phyloP scores from a whole-genome alignment of 2,797 vertebrate genomes.

The Sebastes melanostomus region DNA sequence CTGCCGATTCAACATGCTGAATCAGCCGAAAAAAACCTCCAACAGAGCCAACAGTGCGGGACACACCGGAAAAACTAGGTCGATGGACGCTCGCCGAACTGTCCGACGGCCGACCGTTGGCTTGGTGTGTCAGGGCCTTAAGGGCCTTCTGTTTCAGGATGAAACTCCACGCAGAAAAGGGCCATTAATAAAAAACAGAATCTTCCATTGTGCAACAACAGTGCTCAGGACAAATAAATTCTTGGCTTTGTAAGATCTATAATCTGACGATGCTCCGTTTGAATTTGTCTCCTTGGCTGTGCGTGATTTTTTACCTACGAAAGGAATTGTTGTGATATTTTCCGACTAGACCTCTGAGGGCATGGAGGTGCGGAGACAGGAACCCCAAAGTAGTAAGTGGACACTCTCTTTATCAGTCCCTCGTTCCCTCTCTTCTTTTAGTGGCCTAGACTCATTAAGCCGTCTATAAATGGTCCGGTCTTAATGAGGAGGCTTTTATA shows the following conservation, averaged over 20 bases:
- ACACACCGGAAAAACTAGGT: too few relatives aligned
- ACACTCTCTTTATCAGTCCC: constrained; percentile 69
- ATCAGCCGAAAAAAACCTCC: too few relatives aligned
- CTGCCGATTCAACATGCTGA: too few relatives aligned
- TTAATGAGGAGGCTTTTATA: constrained; percentile 84
- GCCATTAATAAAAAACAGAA: not conserved
- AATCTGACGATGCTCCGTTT: not conserved
- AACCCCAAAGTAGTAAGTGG: constrained; percentile 67
- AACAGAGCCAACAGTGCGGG: too few relatives aligned
- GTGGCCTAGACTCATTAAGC: constrained; percentile 82
- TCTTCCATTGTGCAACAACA: not conserved
- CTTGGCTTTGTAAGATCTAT: not conserved
- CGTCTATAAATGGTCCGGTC: constrained; percentile 77
- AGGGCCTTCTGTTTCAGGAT: not conserved
- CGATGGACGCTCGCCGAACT: too few relatives aligned
- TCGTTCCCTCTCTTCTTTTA: constrained; percentile 73
- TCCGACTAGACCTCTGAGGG: constrained; percentile 35
- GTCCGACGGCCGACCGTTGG: too few relatives aligned
- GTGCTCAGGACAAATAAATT: not conserved
- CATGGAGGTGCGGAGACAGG: constrained; percentile 64
- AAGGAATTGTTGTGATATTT: constrained; percentile 20
- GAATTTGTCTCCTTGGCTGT: not conserved
- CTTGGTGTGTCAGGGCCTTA: too few relatives aligned
- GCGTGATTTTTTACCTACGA: not conserved
- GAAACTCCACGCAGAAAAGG: not conserved